phyloP scores from a whole-genome alignment of 64 coral and sea anemone species.

The Porites lutea region DNA sequence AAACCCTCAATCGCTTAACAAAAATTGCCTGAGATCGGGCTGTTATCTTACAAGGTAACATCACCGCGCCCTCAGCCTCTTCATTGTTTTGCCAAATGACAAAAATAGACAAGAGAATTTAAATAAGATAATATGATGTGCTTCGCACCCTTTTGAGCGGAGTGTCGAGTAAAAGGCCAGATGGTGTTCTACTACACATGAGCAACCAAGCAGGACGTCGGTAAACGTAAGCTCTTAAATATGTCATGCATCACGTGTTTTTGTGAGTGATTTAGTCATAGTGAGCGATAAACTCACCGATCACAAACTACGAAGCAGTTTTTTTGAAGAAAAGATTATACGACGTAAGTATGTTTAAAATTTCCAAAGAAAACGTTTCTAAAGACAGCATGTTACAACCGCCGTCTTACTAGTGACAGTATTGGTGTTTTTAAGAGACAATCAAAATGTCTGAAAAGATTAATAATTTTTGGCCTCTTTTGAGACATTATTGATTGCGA shows the following conservation, averaged over 20 bases:
- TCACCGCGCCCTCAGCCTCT: too few species aligned
- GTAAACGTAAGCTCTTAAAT: neutral
- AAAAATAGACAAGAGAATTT: neutral
- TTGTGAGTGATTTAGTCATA: neutral
- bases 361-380: neutral
- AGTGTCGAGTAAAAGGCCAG: neutral
- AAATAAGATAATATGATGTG: neutral
- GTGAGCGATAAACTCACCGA: neutral
- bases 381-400: too few species aligned
- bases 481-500: too few species aligned
- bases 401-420: too few species aligned
- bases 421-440: too few species aligned
- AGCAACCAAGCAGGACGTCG: neutral
- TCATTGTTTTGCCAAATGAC: too few species aligned
- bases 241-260: slow-evolving; percentile 1
- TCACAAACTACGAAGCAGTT: neutral
- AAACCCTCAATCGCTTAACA: too few species aligned
- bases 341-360: neutral
- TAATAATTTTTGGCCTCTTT: too few species aligned
- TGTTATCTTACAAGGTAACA: too few species aligned
- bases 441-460: too few species aligned
- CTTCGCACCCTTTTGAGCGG: neutral
- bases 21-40: too few species aligned
- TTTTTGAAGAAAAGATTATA: neutral
- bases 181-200: neutral